Evolutionary conservation across 2,113 vertebrate genomes (phyloP).

Genomic region (Ophiodon elongatus): DNA sequence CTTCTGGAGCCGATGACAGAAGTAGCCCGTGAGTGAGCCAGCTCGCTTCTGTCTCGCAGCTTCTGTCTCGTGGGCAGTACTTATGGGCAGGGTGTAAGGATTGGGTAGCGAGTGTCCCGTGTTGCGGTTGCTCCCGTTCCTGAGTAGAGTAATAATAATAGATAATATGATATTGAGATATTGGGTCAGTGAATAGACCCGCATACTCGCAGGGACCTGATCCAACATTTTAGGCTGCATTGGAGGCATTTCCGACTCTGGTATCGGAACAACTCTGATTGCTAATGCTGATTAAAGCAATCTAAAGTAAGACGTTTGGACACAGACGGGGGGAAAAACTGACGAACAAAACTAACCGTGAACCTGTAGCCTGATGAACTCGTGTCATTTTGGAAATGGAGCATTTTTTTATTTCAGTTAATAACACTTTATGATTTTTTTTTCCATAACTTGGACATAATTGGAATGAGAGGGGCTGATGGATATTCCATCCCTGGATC

Average conservation of each 20-base stretch:
- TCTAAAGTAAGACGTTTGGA: constrained; percentile 36
- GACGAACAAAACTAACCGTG: constrained; percentile 36
- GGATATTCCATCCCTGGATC: constrained; percentile 69
- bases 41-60: too few relatives aligned
- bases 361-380: constrained; percentile 70
- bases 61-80: too few relatives aligned
- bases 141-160: not conserved
- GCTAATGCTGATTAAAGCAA: constrained; percentile 24
- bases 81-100: too few relatives aligned
- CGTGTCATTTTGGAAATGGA: constrained; percentile 64
- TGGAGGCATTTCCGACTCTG: not conserved
- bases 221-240: not conserved
- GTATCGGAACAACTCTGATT: not conserved
- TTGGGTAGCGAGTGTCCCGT: too few relatives aligned
- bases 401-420: constrained; percentile 60
- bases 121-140: too few relatives aligned
- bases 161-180: not conserved
- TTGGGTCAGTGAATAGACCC: not conserved
- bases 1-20: too few relatives aligned
- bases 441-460: constrained; percentile 76
- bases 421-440: constrained; percentile 58
- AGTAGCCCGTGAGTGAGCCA: too few relatives aligned
- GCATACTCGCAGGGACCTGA: not conserved
- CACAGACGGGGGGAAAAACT: constrained; percentile 40
- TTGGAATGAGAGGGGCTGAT: constrained; percentile 74